Base-by-base conservation (phyloP, 92 coral and sea anemone species). In the Phymanthus crucifer region DNA sequence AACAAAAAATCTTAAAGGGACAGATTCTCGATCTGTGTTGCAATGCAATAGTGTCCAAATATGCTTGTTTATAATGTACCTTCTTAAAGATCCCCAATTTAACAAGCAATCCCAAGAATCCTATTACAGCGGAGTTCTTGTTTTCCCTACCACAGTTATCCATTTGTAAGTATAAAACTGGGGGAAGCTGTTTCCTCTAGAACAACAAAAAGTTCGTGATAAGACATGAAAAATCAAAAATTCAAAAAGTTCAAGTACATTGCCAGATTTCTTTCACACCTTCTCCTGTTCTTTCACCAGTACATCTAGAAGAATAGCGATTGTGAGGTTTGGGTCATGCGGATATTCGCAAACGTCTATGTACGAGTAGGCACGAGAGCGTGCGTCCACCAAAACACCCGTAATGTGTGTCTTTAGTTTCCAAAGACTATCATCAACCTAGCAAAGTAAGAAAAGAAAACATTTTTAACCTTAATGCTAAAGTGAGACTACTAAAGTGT, bases 271-370 rank as follows among this genome's bases (percentile, higher is more conserved):
- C 32, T 73, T 26, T 31, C 45, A 24, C 26, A 57, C 71, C 80
- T 77, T 77, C 38, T 61, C 36, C 72, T 77, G 81, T 43, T 77
- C 81, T 23, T 35, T 34, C 18, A 66, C 45, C 32, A 79, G 68
- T 16, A 24, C 76, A 17, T 64, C 65, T 16, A 82, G 67, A 9
- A 78, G 21, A 4, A 78, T 36, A 9, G 66, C 40, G 2, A 81
- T 81, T 0, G 91, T 87, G 5, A 87, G 76, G 40, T 83, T 87
- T 21, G 83, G 72, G 52, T 87, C 88, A 69, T 87, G 88, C 0
- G 88, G 85, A 70, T 61, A 87, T 71, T 87, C 72, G 23, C 84
- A 87, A 13, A 57, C n/a, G 83, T 87, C 88, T 12, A 87, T 65
- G 36, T 31, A 87, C 36, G 85, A 40, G 43, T 43, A 56, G 17